These are phyloP conservation scores for Paramisgurnus dabryanus DNA, from an alignment of 2,113 vertebrate species.

Conservation along the genomic window DNA sequence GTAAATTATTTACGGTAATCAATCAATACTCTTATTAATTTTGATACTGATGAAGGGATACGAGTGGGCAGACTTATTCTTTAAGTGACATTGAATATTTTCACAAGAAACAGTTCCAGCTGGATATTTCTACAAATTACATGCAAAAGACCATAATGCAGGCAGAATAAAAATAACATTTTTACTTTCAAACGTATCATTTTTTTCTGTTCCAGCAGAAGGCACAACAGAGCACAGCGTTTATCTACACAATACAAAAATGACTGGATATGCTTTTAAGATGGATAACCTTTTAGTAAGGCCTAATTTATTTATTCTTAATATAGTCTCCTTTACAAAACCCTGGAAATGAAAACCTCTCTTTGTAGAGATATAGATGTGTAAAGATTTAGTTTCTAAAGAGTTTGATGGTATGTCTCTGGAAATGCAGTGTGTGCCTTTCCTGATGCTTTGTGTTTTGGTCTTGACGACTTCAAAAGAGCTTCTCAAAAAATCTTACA, in stretches of 20 bases:
- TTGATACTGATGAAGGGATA: no score
- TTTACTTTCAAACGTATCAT: no score
- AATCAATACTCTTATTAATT: not conserved
- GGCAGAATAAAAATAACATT: no score
- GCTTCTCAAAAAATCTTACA: not conserved
- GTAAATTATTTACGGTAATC: not conserved
- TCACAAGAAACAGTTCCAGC: no score
- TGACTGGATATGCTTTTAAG: not conserved
- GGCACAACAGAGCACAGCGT: not conserved
- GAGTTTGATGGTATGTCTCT: conserved; percentile 2
- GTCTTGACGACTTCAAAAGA: not conserved
- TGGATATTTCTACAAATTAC: no score
- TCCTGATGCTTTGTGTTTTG: not conserved
- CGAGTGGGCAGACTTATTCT: no score
- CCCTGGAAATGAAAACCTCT: not conserved
- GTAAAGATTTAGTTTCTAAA: conserved; percentile 20
- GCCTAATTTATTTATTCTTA: no score
- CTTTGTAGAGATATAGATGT: not conserved
- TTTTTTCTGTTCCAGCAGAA: not conserved
- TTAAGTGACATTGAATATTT: no score
- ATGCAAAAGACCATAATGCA: no score
- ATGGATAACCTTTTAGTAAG: not conserved
- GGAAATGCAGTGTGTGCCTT: conserved; percentile 10
- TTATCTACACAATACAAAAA: not conserved
- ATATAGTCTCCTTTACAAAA: no score